phyloP scores from a whole-genome alignment of 2,113 vertebrate species.

The Brachyistius frenatus region DNA sequence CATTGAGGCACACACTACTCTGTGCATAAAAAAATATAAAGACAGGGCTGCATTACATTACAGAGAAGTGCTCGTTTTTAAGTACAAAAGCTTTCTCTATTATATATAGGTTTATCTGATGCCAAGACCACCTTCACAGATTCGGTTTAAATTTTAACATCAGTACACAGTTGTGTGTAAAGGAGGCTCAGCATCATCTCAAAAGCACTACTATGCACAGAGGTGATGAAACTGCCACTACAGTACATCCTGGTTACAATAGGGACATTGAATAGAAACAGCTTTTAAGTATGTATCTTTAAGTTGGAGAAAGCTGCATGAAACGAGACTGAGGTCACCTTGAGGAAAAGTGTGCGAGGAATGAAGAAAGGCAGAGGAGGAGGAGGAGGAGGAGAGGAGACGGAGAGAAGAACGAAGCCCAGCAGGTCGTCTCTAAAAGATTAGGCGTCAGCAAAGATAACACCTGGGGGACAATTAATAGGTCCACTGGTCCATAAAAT shows the following conservation, averaged over 20 bases:
- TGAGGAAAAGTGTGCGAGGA: constrained; percentile 62
- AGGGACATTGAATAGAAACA: background rate
- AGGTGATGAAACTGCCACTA: background rate
- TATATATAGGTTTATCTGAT: background rate
- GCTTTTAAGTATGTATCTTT: constrained; percentile 12
- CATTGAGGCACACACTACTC: constrained; percentile 10
- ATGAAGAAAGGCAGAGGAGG: constrained; percentile 38
- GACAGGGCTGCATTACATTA: background rate
- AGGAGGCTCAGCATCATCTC: background rate
- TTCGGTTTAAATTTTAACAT: background rate
- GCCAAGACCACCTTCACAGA: background rate
- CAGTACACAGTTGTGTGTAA: background rate
- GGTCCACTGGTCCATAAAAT: constrained; percentile 93
- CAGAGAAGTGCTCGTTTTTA: background rate
- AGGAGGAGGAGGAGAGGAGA: constrained; percentile 43
- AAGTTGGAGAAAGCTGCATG: constrained; percentile 20
- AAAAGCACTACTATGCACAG: constrained; percentile 15
- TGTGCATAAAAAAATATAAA: background rate
- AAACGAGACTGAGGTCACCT: constrained; percentile 62
- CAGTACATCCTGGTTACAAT: constrained; percentile 1
- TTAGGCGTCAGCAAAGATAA: constrained; percentile 89
- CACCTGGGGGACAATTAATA: constrained; percentile 92
- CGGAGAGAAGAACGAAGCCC: constrained; percentile 79
- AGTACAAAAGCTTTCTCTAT: background rate
- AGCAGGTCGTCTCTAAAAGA: constrained; percentile 86